Base-by-base conservation (phyloP, 2,113 vertebrate species). In the Epinephelus cyanopodus region DNA sequence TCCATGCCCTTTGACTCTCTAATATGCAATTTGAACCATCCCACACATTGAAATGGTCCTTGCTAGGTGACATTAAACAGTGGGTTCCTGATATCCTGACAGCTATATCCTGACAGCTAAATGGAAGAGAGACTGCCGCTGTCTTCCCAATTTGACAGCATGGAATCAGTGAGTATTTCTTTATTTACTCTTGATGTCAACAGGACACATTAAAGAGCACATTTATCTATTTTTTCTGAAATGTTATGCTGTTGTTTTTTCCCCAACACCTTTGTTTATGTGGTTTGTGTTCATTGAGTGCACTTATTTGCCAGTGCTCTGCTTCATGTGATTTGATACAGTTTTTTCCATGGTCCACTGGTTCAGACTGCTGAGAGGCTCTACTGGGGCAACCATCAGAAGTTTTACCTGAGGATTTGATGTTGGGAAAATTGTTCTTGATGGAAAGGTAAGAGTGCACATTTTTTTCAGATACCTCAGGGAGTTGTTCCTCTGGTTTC, bases 321-420 rank as follows among this genome's bases (percentile, higher is more conserved):
- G 45, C 82, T 64, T 77, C 74, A 78, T 68, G 69, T 7, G 5
- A 13, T 57, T 80, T 65, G 45, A 79, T 74, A 63, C 71, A 62
- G 61, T n/a, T 72, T 78, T 52, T 42, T 48, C 37, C 42, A 87
- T 21, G 19, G 37, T 80, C 77, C 65, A 64, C 60, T 79, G 87
- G n/a, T 62, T 82, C 70, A 61, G 47, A 75, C 68, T 45, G 56
- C 57, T 73, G 57, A 74, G 68, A 73, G 73, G 73, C 37, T 81
- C 74, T 23, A 21, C 48, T 21, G 42, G 63, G 71, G 48, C 56
- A 54, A 48, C 33, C 54, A 61, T 62, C 66, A 48, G 33, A 54
- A 45, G 52, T 76, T 79, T 80, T 67, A 80, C 72, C 57, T 57
- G 66, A 80, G 23, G 67, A 68, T 12, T 37, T 63, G 29, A 71